These are phyloP conservation scores for Dynastes grantii DNA, from an alignment of 2,888 invertebrate species.

Conservation along the genomic window DNA sequence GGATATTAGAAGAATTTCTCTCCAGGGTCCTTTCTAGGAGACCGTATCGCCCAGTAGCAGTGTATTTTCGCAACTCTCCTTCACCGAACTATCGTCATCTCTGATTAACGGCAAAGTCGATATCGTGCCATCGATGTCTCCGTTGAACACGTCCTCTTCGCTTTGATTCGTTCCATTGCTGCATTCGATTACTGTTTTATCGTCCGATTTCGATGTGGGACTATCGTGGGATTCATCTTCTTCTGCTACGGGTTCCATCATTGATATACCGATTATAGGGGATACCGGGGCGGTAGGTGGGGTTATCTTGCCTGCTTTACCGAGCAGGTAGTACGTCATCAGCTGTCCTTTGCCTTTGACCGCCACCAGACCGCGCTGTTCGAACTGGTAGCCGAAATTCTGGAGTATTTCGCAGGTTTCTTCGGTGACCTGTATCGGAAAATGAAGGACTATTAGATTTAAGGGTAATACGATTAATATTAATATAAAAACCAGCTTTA, in stretches of 20 bases:
- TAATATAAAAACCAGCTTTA: too few species aligned
- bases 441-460: constrained; percentile 19
- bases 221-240: constrained; percentile 70
- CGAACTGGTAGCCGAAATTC: constrained; percentile 92
- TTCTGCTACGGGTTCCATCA: constrained; percentile 70
- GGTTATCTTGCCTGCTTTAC: constrained; percentile 71
- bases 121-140: constrained; percentile 61
- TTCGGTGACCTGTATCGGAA: constrained; percentile 85
- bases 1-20: too few species aligned
- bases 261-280: constrained; percentile 60
- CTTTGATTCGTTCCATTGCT: constrained; percentile 61
- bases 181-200: constrained; percentile 67
- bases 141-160: constrained; percentile 64
- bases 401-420: constrained; percentile 93
- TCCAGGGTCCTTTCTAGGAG: constrained; percentile 13
- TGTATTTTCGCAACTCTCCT: constrained; percentile 65
- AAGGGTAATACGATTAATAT: too few species aligned
- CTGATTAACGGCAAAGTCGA: constrained; percentile 62
- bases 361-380: constrained; percentile 93
- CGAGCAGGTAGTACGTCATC: constrained; percentile 93
- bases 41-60: constrained; percentile 63
- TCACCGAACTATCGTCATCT: constrained; percentile 64
- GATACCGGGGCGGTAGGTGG: constrained; percentile 68
- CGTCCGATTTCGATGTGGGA: constrained; percentile 68
- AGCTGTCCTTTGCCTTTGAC: constrained; percentile 98